These are phyloP conservation scores for Seira ritae DNA, from an alignment of 2,888 invertebrate genomes.

Conservation along the genomic window DNA sequence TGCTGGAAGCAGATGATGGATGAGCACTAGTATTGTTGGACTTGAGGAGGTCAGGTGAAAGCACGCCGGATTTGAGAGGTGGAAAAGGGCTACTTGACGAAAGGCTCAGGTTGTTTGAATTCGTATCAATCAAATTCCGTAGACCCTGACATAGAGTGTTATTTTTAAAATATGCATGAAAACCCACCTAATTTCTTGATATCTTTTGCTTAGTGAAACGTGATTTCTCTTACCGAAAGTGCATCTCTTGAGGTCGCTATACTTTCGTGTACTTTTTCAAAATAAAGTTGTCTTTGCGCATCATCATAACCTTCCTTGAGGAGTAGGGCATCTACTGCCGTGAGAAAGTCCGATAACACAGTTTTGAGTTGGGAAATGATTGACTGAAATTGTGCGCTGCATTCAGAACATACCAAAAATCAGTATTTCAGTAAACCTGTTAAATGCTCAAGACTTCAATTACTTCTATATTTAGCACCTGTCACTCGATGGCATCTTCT, in stretches of 20 bases:
- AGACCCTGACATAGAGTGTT: constrained; percentile 57
- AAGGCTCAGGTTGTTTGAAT: constrained; percentile 38
- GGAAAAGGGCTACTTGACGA: constrained; percentile 45
- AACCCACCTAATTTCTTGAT: not conserved
- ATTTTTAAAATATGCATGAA: too few relatives aligned
- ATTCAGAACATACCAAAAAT: constrained; percentile 21
- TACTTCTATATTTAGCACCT: constrained; percentile 52
- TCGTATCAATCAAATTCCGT: constrained; percentile 70
- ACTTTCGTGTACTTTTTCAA: constrained; percentile 71
- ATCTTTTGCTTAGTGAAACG: not conserved
- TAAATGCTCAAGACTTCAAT: not conserved
- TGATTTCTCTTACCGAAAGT: constrained; percentile 63
- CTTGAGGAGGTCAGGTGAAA: constrained; percentile 42
- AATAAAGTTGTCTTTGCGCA: constrained; percentile 70
- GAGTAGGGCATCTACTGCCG: constrained; percentile 72
- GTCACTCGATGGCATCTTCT: constrained; percentile 71
- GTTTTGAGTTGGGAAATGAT: constrained; percentile 72
- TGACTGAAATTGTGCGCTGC: constrained; percentile 72
- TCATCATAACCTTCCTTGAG: constrained; percentile 70
- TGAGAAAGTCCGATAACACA: constrained; percentile 72
- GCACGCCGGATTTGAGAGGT: constrained; percentile 43
- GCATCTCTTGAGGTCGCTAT: constrained; percentile 72
- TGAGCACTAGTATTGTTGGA: not conserved
- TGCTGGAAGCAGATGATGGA: not conserved
- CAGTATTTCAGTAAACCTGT: not conserved